Evolutionary conservation across 2,113 vertebrate genomes (phyloP).

Genomic region (Eolophus roseicapilla): DNA sequence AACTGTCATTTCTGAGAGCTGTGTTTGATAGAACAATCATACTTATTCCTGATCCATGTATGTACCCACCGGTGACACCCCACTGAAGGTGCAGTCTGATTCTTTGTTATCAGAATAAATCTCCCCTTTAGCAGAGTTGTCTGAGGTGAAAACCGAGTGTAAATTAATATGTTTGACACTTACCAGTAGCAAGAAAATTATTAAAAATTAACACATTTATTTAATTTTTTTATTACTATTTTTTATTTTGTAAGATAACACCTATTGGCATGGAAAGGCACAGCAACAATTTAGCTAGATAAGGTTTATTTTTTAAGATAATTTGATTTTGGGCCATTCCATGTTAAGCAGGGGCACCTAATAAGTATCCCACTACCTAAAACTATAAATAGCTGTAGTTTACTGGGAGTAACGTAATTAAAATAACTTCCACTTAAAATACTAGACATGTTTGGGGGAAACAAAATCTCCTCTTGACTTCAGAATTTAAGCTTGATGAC

Average conservation of each 20-base stretch:
- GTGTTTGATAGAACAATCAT: background rate
- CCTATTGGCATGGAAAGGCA: background rate
- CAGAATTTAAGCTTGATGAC: background rate
- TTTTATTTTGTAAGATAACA: background rate
- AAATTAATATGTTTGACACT: slow-evolving; percentile 1
- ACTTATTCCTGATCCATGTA: background rate
- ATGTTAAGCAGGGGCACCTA: background rate
- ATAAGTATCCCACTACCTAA: background rate
- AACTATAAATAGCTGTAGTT: background rate
- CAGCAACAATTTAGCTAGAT: background rate
- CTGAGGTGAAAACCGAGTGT: background rate
- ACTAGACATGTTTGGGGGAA: background rate
- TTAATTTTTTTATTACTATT: background rate
- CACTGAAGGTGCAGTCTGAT: background rate
- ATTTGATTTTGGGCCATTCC: background rate
- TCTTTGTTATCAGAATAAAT: background rate
- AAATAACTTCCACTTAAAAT: background rate
- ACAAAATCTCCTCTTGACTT: background rate
- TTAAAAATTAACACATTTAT: background rate
- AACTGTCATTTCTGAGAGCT: background rate
- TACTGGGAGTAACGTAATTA: background rate
- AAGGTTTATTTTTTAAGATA: background rate
- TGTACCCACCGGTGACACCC: background rate
- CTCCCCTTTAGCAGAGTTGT: background rate
- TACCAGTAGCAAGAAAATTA: background rate